These are phyloP conservation scores for Rhinophrynus dorsalis DNA, from an alignment of 2,797 vertebrate species.

Conservation along the genomic window DNA sequence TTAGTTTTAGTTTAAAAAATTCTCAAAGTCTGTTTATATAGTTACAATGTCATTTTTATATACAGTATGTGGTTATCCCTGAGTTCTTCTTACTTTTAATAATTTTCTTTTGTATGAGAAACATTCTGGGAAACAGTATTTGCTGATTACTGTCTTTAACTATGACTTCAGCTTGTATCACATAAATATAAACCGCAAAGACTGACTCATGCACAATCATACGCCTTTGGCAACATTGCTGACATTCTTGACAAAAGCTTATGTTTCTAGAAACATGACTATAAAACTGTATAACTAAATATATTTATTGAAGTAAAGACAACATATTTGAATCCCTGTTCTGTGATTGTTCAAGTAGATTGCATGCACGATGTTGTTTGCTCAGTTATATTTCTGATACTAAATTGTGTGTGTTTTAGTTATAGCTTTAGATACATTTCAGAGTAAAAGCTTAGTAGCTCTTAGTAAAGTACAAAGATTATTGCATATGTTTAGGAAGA, in stretches of 20 bases:
- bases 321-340: no score
- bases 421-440: no score
- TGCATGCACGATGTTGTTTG: no score
- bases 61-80: slow-evolving; percentile 20
- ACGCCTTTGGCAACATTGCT: slow-evolving; percentile 12
- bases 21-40: slow-evolving; percentile 3
- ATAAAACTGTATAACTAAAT: no score
- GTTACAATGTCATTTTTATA: slow-evolving; percentile 1
- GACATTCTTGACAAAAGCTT: slow-evolving; percentile 28
- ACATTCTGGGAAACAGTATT: slow-evolving; percentile 13
- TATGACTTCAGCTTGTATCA: slow-evolving; percentile 28
- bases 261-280: no score
- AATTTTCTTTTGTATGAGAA: slow-evolving; percentile 22
- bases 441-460: no score
- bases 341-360: no score
- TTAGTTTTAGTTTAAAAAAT: neutral
- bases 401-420: no score
- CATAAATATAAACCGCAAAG: slow-evolving; percentile 12
- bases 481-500: no score
- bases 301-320: no score
- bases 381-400: no score
- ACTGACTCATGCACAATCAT: slow-evolving; percentile 18
- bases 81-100: slow-evolving; percentile 23
- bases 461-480: no score
- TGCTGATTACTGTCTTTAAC: slow-evolving; percentile 24